A percentile compares a stretch with the other conserved stretches of the same genome.
These are phyloP conservation scores for Agrochola litura DNA, from an alignment of 2,888 invertebrate genomes.

Conservation along the genomic window DNA sequence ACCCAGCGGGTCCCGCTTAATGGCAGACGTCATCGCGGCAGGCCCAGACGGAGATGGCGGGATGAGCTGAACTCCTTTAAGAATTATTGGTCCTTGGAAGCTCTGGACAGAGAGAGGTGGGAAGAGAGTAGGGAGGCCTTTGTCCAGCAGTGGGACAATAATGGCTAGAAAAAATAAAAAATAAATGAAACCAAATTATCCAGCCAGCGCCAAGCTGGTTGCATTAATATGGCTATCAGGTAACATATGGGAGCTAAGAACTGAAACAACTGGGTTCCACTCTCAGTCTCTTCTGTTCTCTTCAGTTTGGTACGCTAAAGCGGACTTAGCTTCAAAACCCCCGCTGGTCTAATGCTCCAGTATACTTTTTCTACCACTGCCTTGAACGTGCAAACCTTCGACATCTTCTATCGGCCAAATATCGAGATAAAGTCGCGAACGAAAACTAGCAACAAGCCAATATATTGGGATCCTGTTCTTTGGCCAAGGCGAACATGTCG, in stretches of 20 bases:
- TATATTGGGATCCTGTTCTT: slow-evolving; percentile 74
- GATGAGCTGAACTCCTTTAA: too few relatives aligned
- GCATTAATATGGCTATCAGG: background rate
- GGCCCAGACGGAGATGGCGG: too few relatives aligned
- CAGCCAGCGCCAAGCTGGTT: background rate
- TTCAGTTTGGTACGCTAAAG: background rate
- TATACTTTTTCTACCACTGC: slow-evolving; percentile 7
- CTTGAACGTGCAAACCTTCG: slow-evolving; percentile 15
- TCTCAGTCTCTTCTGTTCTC: background rate
- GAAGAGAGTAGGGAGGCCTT: too few relatives aligned
- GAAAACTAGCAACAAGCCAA: slow-evolving; percentile 45
- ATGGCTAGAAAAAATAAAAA: too few relatives aligned
- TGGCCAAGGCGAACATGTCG: slow-evolving; percentile 80
- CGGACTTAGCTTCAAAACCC: background rate
- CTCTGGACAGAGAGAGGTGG: too few relatives aligned
- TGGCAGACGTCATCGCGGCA: too few relatives aligned
- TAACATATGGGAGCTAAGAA: background rate
- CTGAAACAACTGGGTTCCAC: background rate
- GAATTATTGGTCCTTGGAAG: too few relatives aligned
- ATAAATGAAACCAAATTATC: background rate
- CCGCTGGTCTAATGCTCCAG: slow-evolving; percentile 7
- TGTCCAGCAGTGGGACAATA: too few relatives aligned
- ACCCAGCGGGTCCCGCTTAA: too few relatives aligned
- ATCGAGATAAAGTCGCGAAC: slow-evolving; percentile 40
- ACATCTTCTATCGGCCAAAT: slow-evolving; percentile 27